Base-by-base conservation (phyloP, 1,140 invertebrate genomes). In the Meloidogyne floridensis region DNA sequence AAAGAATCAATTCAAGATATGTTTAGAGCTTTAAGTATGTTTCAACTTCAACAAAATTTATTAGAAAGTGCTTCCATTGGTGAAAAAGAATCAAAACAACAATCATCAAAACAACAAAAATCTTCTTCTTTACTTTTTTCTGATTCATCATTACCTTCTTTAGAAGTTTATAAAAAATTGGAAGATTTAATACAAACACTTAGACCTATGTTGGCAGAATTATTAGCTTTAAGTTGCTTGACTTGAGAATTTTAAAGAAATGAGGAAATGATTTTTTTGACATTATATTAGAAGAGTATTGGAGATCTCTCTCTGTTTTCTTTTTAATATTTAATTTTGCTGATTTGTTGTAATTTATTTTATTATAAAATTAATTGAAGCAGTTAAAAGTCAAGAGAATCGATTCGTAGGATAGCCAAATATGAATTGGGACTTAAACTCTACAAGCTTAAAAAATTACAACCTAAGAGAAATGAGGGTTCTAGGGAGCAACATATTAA, bases 1-100 rank as follows among this genome's bases (percentile, higher is more conserved):
- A 54, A 65, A 5, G 72, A 74, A 56, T 74, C 72, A 20, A 72
- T 81, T 47, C 47, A 75, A 18, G 80, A 81, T 0, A 75, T 81
- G 80, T 75, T 81, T 13, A 43, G 72, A 42, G 32, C 80, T 13
- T 11, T 81, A 4, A 81, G 80, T 72, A 75, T 69, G 47, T 78
- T 78, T 18, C 72, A 81, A 11, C 51, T 56, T 11, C 80, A 81
- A 65, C 80, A 75, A 47, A 69, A 54, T 13, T 42, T 79, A 51
- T 71, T 79, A 72, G 42, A 54, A n/a, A 79, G 43, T 15, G 65
- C 11, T 8, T n/a, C 59, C 20, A 79, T n/a, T 13, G 72, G 72
- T 6, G 72, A 54, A 74, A 54, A 54, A 74, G 72, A 47, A 32
- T 32, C 32, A 32, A 0, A 32, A 32, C 32, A 32, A 32, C 32